Evolutionary conservation across 2,113 vertebrate genomes (phyloP).

Genomic region (Platichthys stellatus): DNA sequence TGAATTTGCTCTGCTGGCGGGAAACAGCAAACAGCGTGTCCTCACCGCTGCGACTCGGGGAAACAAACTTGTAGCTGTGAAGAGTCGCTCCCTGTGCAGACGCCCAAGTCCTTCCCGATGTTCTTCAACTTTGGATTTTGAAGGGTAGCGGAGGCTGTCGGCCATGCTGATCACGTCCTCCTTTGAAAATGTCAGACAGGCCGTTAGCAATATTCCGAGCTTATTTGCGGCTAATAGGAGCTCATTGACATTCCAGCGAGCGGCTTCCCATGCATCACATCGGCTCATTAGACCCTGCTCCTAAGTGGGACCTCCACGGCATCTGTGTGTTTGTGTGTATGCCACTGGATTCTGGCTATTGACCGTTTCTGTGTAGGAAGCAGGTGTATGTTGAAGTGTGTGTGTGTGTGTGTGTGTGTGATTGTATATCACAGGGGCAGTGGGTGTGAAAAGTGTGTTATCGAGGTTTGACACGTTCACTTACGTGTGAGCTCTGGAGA

Average conservation of each 20-base stretch:
- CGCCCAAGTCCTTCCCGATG: constrained; percentile 17
- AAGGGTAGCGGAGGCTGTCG: constrained; percentile 51
- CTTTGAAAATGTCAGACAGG: constrained; percentile 79
- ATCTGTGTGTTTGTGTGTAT: constrained; percentile 33
- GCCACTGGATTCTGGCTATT: constrained; percentile 29
- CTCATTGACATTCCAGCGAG: constrained; percentile 78
- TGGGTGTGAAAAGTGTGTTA: constrained; percentile 21
- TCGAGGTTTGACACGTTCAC: constrained; percentile 42
- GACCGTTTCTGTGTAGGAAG: constrained; percentile 42
- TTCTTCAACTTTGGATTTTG: constrained; percentile 57
- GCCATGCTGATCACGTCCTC: constrained; percentile 70
- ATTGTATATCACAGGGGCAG: constrained; percentile 30
- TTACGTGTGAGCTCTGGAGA: constrained; percentile 37
- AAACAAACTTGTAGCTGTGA: background rate
- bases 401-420: constrained; percentile 13
- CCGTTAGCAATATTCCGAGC: constrained; percentile 71
- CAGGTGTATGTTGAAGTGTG: constrained; percentile 35
- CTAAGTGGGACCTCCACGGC: constrained; percentile 30
- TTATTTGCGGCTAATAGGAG: constrained; percentile 72
- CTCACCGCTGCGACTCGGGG: constrained; percentile 2
- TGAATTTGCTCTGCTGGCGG: background rate
- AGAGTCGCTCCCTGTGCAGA: constrained; percentile 20
- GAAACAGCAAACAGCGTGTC: constrained; percentile 28
- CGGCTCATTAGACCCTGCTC: constrained; percentile 65
- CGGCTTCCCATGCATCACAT: constrained; percentile 67